Conservation (phyloP, 2,888 invertebrate species). For the Eilema caniola region DNA sequence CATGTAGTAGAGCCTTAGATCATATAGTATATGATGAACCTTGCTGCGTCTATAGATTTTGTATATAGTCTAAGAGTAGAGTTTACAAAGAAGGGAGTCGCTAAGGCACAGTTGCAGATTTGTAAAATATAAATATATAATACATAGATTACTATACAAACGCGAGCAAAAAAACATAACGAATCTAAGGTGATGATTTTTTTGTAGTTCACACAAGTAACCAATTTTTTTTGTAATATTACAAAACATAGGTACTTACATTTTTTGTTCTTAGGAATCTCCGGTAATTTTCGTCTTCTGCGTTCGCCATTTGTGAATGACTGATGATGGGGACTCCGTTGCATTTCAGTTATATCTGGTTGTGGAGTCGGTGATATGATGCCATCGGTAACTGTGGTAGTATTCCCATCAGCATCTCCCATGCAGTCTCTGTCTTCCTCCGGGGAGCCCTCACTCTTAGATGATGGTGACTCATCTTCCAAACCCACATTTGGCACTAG, state of each 20-base stretch:
- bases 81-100: constrained; percentile 44
- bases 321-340: constrained; percentile 74
- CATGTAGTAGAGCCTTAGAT: neutral
- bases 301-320: constrained; percentile 86
- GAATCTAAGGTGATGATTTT: constrained; percentile 25
- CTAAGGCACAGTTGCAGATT: constrained; percentile 57
- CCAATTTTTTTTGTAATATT: neutral
- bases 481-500: constrained; percentile 94
- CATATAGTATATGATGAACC: too few relatives aligned
- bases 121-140: too few relatives aligned
- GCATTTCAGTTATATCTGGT: constrained; percentile 65
- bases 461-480: constrained; percentile 94
- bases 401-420: constrained; percentile 82
- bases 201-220: constrained; percentile 2
- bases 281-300: constrained; percentile 93
- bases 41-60: too few relatives aligned
- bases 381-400: constrained; percentile 52
- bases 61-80: constrained; percentile 12
- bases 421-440: constrained; percentile 88
- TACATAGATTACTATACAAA: constrained; percentile 20
- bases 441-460: constrained; percentile 91
- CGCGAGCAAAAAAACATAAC: constrained; percentile 36
- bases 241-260: constrained; percentile 86
- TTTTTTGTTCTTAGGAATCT: constrained; percentile 96
- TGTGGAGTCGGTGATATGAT: constrained; percentile 66